Conservation (phyloP, 1,140 invertebrate species). For the Drosophila nebulosa region DNA sequence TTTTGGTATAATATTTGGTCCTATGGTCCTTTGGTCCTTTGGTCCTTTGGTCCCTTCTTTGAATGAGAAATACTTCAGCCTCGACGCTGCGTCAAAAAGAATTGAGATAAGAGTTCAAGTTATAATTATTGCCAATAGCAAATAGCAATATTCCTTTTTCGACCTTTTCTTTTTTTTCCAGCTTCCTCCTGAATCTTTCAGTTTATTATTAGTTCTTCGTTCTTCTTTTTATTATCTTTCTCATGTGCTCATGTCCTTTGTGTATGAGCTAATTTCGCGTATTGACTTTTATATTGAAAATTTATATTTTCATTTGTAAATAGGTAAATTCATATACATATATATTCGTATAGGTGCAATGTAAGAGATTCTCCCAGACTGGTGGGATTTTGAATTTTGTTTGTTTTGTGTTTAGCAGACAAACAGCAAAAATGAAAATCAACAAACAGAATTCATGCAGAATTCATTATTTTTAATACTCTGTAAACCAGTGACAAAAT, state of each 20-base stretch:
- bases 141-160: no score
- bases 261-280: background rate
- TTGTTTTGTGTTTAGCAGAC: constrained; percentile 75
- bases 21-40: no score
- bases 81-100: no score
- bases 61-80: no score
- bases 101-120: no score
- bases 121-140: no score
- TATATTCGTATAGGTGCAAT: background rate
- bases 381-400: constrained; percentile 31
- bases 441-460: constrained; percentile 48
- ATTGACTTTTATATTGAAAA: background rate
- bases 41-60: no score
- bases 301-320: constrained; percentile 25
- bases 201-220: background rate
- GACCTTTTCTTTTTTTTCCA: no score
- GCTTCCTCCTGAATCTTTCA: background rate
- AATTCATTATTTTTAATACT: constrained; percentile 25
- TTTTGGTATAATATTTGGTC: no score
- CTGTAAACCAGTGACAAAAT: background rate
- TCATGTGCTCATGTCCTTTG: background rate
- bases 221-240: background rate
- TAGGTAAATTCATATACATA: constrained; percentile 25
- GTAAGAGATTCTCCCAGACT: background rate
- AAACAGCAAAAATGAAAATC: constrained; percentile 75